phyloP scores from a whole-genome alignment of 1,140 invertebrate genomes.

The Chelonus insularis region DNA sequence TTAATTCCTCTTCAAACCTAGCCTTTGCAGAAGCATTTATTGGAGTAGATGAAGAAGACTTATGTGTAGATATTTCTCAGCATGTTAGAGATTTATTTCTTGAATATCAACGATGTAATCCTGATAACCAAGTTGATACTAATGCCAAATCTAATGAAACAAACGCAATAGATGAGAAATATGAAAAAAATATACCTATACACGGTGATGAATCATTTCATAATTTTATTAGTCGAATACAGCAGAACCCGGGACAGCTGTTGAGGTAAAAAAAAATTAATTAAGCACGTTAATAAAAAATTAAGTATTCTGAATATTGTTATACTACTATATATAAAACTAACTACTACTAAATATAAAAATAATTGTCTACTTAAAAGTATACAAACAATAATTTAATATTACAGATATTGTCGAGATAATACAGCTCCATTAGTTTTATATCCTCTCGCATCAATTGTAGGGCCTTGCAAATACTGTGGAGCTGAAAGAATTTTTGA shows the following conservation, averaged over 20 bases:
- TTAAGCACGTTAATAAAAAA: too few species aligned
- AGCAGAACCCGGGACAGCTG: conserved; percentile 78
- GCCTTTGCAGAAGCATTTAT: conserved; percentile 64
- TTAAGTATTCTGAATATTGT: too few species aligned
- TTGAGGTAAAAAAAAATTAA: too few species aligned
- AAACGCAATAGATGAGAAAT: conserved; percentile 64
- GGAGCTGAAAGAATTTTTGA: conserved; percentile 75
- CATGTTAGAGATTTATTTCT: conserved; percentile 68
- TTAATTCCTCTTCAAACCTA: conserved; percentile 36
- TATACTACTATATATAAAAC: too few species aligned
- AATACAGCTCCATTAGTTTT: conserved; percentile 67
- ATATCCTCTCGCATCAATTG: conserved; percentile 63
- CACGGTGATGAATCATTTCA: conserved; percentile 84
- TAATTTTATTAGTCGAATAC: conserved; percentile 73
- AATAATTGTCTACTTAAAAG: too few species aligned
- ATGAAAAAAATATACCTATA: conserved; percentile 75
- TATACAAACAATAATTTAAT: background rate
- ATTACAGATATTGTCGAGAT: conserved; percentile 70
- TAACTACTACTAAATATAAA: too few species aligned
- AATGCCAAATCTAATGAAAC: conserved; percentile 39
- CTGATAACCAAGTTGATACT: conserved; percentile 45
- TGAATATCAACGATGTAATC: conserved; percentile 66
- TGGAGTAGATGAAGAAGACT: conserved; percentile 64
- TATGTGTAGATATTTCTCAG: conserved; percentile 53
- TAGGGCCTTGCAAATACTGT: conserved; percentile 71